Base-by-base conservation (phyloP, 2,113 vertebrate species). In the Terrapene triunguis region DNA sequence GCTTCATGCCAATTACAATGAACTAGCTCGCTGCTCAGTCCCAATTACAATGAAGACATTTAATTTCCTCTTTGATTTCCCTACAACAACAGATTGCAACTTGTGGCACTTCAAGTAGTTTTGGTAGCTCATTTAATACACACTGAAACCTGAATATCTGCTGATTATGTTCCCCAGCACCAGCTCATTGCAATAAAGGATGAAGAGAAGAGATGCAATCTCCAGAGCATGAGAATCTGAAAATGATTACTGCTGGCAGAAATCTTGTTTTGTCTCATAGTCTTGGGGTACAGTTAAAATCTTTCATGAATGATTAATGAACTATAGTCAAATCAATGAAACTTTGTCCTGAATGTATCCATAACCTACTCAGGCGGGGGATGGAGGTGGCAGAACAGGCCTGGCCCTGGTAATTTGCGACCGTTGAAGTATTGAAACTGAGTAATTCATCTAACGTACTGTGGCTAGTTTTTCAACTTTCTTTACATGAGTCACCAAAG, bases 51-150 rank as follows among this genome's bases (percentile, higher is more conserved):
- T 96, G 94, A 89, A 92, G 93, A 89, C 95, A 96, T 97, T 98
- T 98, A 93, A 97, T 97, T 98, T 97, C 97, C 96, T 97, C 90
- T 95, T 96, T 97, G 95, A 97, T 97, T 98, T 98, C 94, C 96
- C 78, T 95, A 96, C 89, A 87, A 51, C 91, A 97, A 97, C 94
- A 98, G 94, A 96, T 94, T 96, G 93, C 94, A 97, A 92, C 93
- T 94, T 95, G 89, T 94, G 92, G 94, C 96, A 90, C 91, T 96
- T 97, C 74, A 74, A 89, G 89, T 97, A 95, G 96, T 98, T 96
- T 96, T 97, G 94, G 95, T 95, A 96, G 96, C 93, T 98, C 95
- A 87, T 97, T 98, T 97, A 97, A 92, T 89, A 89, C 89, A 91
- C 82, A 48, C 44, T 89, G 94, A 97, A 97, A 97, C 93, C 92